Percentiles rank a stretch among this genome's conserved stretches.
phyloP scores from a whole-genome alignment of 2,797 vertebrate genomes.

The Sorex maritimensis region DNA sequence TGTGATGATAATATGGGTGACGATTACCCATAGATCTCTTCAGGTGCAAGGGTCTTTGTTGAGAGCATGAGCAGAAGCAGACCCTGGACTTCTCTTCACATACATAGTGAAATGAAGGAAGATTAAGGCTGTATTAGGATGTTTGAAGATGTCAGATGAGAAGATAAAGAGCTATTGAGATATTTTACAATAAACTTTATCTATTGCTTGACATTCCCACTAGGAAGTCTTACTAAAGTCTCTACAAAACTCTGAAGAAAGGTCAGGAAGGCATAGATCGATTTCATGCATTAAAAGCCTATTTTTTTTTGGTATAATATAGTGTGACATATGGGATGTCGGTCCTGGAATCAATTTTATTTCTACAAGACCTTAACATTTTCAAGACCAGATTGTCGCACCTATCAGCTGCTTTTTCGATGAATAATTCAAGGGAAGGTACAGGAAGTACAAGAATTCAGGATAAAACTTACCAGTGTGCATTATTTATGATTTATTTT shows the following conservation, averaged over 20 bases:
- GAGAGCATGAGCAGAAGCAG: too few relatives aligned
- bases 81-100: too few relatives aligned
- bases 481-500: background rate
- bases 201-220: background rate
- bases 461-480: background rate
- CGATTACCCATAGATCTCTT: too few relatives aligned
- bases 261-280: background rate
- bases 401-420: background rate
- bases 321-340: background rate
- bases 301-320: background rate
- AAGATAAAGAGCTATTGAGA: too few relatives aligned
- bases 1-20: too few relatives aligned
- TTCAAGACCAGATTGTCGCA: background rate
- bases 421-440: background rate
- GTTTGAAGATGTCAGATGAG: too few relatives aligned
- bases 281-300: background rate
- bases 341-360: background rate
- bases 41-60: too few relatives aligned
- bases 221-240: background rate
- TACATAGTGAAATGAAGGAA: too few relatives aligned
- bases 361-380: background rate
- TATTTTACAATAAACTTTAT: background rate
- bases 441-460: accelerated
- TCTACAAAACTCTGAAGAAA: background rate
- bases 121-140: too few relatives aligned